Evolutionary conservation across 92 coral and sea anemone species (phyloP).

Genomic region (Epizoanthus scotinus): DNA sequence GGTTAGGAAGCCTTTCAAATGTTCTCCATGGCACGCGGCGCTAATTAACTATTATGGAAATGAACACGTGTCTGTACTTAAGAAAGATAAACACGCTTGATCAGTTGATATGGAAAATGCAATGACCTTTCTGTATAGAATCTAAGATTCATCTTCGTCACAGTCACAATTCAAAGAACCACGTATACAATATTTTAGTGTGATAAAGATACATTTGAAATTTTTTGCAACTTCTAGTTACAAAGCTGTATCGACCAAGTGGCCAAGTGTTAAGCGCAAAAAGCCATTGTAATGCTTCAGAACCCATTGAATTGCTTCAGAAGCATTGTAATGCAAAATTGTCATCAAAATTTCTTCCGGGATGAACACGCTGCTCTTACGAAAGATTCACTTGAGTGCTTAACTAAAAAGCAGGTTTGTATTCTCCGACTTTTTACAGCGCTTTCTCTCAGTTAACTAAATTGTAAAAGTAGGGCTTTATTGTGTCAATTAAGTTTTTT

Average conservation of each 20-base stretch:
- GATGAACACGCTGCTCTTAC: neutral
- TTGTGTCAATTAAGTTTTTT: slow-evolving; percentile 12
- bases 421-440: neutral
- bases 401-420: neutral
- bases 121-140: slow-evolving; percentile 28
- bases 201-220: neutral
- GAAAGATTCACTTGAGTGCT: slow-evolving; percentile 1
- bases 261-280: neutral
- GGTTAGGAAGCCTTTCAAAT: no score
- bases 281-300: slow-evolving; percentile 7
- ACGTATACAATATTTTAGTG: neutral
- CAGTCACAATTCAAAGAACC: neutral
- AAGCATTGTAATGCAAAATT: slow-evolving; percentile 30
- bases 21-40: slow-evolving; percentile 76
- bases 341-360: no score
- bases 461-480: neutral
- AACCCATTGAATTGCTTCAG: slow-evolving; percentile 28
- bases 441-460: neutral
- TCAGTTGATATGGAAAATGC: slow-evolving; percentile 44
- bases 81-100: slow-evolving; percentile 43
- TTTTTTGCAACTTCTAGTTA: neutral
- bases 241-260: neutral
- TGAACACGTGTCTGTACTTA: slow-evolving; percentile 76
- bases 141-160: neutral
- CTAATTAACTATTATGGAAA: slow-evolving; percentile 59